Evolutionary conservation across 1,140 invertebrate genomes (phyloP), one percentile per base, ranked within the genome.

Genomic region (Tetramorium parvispinum): DNA sequence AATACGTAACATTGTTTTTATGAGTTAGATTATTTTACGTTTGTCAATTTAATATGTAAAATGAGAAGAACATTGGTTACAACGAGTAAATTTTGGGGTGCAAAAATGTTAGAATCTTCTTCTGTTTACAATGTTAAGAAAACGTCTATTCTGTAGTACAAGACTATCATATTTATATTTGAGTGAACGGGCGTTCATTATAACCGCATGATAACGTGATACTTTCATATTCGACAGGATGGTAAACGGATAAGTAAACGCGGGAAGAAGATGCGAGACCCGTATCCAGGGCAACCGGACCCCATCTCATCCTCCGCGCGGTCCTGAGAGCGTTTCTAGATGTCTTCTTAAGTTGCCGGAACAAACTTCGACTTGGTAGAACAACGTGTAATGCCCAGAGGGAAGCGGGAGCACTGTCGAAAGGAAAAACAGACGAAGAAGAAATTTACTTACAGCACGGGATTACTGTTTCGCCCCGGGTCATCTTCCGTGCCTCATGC

Each of bases 271-370:
- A 88, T 81, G 75, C 85, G 89, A 91, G 87, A 92, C 76, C 13
- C 87, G 92, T 92, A 90, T 91, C 91, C 92, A 92, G 91, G 91
- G 92, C 90, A 92, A 93, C 92, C 91, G 87, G 90, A 92, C 92
- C 92, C 92, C 85, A 92, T 85, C 82, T 82, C 87, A 81, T 85
- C 85, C 86, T 88, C 32, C 78, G 32, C 78, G 32, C 46, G 59
- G 85, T 87, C 71, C 88, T 77, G 83, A 90, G 91, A 92, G 77
- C 91, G 87, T 89, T 92, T 93, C 92, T 91, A 85, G 90, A 93
- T 93, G 92, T 92, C 92, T 92, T 91, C 91, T 91, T 90, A 92
- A 92, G 92, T 93, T 92, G 88, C 86, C 85, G 89, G 87, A 93
- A 92, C 92, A 93, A 93, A 93, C 88, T 92, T 92, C 79, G 87